Base-by-base conservation (phyloP, 2,888 invertebrate genomes). In the Hypselothyrea guttata region DNA sequence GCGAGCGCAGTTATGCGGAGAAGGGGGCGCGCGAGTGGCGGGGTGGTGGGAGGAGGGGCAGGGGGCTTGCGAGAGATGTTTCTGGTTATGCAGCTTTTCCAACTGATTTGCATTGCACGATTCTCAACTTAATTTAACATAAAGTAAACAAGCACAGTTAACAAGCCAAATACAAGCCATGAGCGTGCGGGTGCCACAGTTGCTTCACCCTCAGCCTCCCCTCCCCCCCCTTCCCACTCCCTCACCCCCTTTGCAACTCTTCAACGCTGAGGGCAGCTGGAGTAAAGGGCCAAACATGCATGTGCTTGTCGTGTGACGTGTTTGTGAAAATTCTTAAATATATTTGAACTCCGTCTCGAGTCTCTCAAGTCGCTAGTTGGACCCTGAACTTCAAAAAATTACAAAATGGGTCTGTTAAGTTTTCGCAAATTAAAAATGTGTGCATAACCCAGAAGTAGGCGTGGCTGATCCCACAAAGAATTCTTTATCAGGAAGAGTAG, bases 91-190 rank as follows among this genome's bases (percentile, higher is more conserved):
- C 71, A 42, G 65, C 69, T 52, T 71, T 66, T 62, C 53, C 54
- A 59, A 81, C 84, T 86, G 87, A 86, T 86, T 86, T 86, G 87
- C 86, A 86, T 86, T 81, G 86, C 86, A 86, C 86, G 86, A 86
- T 77, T 86, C 84, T 87, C 84, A 85, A 86, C 87, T 86, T 87
- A 86, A 86, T 86, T 86, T 87, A 86, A 87, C 87, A 86, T 86
- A 86, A 86, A 87, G 86, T 86, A 86, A 87, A 87, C 86, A 86
- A 81, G 82, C 79, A 73, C 78, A 81, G 83, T 83, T 84, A 86
- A 84, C 86, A 84, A 86, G 86, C 74, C 82, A 84, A 81, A 82
- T 77, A 82, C 84, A 81, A 81, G 78, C 73, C 78, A 75, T 77
- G 84, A 79, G 78, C 81, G 84, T 79, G 84, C 76, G 78, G 72